Evolutionary conservation across 2,113 vertebrate species (phyloP), one percentile per base, ranked within the genome.

Genomic region (Monopterus albus): DNA sequence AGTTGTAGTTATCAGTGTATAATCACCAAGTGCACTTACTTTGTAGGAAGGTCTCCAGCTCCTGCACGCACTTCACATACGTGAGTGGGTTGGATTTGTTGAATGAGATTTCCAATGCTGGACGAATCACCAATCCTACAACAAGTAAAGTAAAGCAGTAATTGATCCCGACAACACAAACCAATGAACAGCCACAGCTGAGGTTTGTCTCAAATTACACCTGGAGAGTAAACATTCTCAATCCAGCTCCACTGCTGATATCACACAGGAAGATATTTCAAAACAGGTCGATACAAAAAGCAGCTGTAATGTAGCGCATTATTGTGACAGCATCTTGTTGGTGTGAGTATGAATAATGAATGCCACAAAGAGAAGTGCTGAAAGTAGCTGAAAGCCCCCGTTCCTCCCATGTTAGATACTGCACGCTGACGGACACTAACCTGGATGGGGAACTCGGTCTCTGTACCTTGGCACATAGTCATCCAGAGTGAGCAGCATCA

Each of bases 401-500:
- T 6, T 18, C 38, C 4, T 35, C 12, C 6, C n/a, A 9, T 6
- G n/a, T n/a, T n/a, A n/a, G n/a, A n/a, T n/a, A n/a, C n/a, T 49
- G 11, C n/a, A 14, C 36, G 28, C 12, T 13, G 29, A 38, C 5
- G 47, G 78, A 49, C 72, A 71, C 76, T 93, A 90, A 98, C 97
- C 97, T 96, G 97, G 97, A 83, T 73, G 91, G 56, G 94, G 89
- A 75, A 99, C 96, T 21, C 95, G 94, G 91, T 99, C 97, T 23
- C 89, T 92, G 1, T 99, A 98, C 83, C 92, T 96, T 4, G 97
- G 97, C 76, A 93, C 89, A 13, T 95, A 87, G 58, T 92, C 96
- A 49, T 95, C 95, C 91, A 98, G 90, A 6, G 95, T 98, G 88
- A 97, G 95, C 84, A 99, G 95, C 97, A 99, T 92, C 74, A 93